Conservation (phyloP, 2,113 vertebrate genomes). For the Prionailurus viverrinus region DNA sequence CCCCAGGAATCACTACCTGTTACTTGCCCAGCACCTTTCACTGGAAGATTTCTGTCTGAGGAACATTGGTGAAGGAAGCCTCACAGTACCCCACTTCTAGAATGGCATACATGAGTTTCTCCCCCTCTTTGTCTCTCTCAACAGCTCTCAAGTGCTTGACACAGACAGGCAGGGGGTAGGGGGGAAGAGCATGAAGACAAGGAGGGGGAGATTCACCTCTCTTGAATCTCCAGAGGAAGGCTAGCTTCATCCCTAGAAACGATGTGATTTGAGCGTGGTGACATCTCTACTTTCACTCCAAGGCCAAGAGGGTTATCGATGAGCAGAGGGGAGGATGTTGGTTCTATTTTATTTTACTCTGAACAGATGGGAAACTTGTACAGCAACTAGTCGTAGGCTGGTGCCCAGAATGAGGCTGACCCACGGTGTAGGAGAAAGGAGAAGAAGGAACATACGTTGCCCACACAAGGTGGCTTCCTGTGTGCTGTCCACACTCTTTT, state of each 20-base stretch:
- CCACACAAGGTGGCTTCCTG: background rate
- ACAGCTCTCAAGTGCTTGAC: background rate
- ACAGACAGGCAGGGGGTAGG: background rate
- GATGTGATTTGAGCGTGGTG: background rate
- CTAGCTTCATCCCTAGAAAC: background rate
- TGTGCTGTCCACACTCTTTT: background rate
- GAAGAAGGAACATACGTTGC: background rate
- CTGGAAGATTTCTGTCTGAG: constrained; percentile 33
- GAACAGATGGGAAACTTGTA: background rate
- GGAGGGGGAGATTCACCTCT: background rate
- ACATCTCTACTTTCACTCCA: background rate
- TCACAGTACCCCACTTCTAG: background rate
- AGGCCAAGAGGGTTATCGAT: background rate
- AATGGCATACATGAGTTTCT: background rate
- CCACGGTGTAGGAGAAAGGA: background rate
- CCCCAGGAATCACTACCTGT: background rate
- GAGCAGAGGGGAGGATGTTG: background rate
- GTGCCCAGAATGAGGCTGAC: background rate
- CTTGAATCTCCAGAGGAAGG: background rate
- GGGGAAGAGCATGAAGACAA: background rate
- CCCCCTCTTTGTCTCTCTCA: background rate
- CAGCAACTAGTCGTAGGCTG: background rate
- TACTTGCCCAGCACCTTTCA: background rate
- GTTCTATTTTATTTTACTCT: background rate
- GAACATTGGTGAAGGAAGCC: constrained; percentile 7